These are phyloP conservation scores for Riparia riparia DNA, from an alignment of 2,113 vertebrate genomes.

Conservation along the genomic window DNA sequence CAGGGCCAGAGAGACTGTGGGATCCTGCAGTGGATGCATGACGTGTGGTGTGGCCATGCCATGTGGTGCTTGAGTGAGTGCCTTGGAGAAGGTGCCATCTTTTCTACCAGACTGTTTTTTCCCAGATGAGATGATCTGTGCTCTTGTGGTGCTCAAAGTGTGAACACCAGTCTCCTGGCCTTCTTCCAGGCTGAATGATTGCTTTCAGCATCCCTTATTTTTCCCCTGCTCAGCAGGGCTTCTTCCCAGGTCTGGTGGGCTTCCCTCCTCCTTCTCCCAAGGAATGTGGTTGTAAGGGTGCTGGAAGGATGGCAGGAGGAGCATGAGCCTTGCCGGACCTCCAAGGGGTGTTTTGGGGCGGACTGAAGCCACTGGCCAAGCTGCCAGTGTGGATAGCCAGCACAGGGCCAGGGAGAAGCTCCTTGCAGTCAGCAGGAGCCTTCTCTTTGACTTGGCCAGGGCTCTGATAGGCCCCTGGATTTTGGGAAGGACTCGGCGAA, in stretches of 20 bases:
- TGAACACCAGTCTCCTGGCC: constrained; percentile 43
- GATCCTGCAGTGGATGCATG: not conserved
- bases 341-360: accelerated
- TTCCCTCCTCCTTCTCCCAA: not conserved
- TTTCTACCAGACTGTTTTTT: not conserved
- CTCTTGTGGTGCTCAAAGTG: not conserved
- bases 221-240: not conserved
- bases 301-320: not conserved
- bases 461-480: not conserved
- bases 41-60: accelerated
- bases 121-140: not conserved
- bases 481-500: not conserved
- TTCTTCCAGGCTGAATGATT: not conserved
- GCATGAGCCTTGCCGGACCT: not conserved
- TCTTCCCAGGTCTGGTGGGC: accelerated
- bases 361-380: not conserved
- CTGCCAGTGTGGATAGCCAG: not conserved
- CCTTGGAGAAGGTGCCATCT: not conserved
- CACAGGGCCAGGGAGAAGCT: accelerated
- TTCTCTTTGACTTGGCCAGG: not conserved
- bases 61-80: not conserved
- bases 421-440: not conserved
- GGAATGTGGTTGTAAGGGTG: not conserved
- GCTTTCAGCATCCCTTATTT: not conserved
- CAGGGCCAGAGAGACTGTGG: not conserved